Base-by-base conservation (phyloP, 2,113 vertebrate species). In the Mugil cephalus region DNA sequence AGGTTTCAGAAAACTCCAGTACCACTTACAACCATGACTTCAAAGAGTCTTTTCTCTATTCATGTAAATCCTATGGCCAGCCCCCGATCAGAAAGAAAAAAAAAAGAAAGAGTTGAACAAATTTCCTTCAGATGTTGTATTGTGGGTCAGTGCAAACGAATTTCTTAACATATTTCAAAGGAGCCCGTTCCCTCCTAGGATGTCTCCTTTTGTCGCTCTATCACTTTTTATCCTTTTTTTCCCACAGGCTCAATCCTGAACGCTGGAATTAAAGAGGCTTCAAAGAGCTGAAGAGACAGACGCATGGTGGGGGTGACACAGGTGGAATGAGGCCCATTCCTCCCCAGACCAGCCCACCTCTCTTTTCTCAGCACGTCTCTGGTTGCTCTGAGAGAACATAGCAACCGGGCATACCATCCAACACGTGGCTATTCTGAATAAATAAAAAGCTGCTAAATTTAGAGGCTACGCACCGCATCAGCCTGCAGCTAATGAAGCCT, bases 401-500 rank as follows among this genome's bases (percentile, higher is more conserved):
- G 56, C 38, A 70, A 74, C 48, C 18, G 82, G 77, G 69, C 69
- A 79, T 30, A 58, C 21, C 61, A 82, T 59, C 75, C 69, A 43
- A 80, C 68, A 74, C 43, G 66, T 55, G 69, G 84, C 50, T 60
- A 71, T 53, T 69, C 61, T 77, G 82, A 88, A 88, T 84, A 90
- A 87, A 90, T 76, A 80, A 88, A 83, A 87, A 63, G 74, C 64
- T 64, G 79, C 75, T 89, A 87, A 87, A 90, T 88, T 88, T 90
- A 91, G 88, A 78, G 47, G 21, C 75, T 30, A 62, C n/a, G 21
- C 58, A 65, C 82, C 51, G 67, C 83, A 83, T 87, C 79, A 77
- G 79, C 81, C 69, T 60, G 56, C 69, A 80, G 86, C 84, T 90
- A 94, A 92, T 87, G 83, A 87, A 80, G 83, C 82, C 84, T 84